A percentile compares a stretch with the other conserved stretches of the same genome.
Conservation (phyloP, 2,888 invertebrate genomes). For the Aspidiotus rigidus region DNA sequence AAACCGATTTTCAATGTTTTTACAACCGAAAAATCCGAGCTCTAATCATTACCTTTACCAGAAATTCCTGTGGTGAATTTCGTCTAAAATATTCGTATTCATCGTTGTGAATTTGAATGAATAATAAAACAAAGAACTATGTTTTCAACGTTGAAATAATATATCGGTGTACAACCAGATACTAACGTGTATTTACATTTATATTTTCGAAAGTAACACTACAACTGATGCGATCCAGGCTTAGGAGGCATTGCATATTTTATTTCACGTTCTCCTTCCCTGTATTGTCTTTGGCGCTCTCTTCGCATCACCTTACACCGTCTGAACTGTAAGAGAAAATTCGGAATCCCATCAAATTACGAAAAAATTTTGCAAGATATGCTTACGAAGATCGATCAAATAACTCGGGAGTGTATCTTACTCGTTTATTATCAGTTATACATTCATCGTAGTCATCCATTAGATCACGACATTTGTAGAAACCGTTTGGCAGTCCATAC, state of each 20-base stretch:
- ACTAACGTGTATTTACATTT: no score
- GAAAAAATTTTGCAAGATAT: not conserved
- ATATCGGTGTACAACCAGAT: no score
- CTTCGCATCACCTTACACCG: not conserved
- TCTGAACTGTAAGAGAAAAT: conserved; percentile 3
- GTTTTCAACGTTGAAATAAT: no score
- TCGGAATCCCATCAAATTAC: not conserved
- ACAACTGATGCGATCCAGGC: not conserved
- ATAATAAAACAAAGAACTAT: no score
- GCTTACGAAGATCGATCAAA: not conserved
- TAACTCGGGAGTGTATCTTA: not conserved
- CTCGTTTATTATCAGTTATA: conserved; percentile 32
- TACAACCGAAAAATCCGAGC: no score
- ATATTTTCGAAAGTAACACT: no score
- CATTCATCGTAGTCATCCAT: conserved; percentile 35
- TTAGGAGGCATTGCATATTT: conserved; percentile 16
- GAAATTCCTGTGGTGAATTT: no score
- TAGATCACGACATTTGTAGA: conserved; percentile 26
- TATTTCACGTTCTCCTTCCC: conserved; percentile 1
- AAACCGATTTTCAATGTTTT: no score
- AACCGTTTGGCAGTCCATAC: conserved; percentile 29
- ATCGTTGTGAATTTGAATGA: no score
- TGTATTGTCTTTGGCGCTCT: conserved; percentile 7
- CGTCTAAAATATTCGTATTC: no score
- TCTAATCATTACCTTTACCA: no score